Evolutionary conservation across 2,113 vertebrate species (phyloP), one percentile per base, ranked within the genome.

Genomic region (Ibidorhyncha struthersii): DNA sequence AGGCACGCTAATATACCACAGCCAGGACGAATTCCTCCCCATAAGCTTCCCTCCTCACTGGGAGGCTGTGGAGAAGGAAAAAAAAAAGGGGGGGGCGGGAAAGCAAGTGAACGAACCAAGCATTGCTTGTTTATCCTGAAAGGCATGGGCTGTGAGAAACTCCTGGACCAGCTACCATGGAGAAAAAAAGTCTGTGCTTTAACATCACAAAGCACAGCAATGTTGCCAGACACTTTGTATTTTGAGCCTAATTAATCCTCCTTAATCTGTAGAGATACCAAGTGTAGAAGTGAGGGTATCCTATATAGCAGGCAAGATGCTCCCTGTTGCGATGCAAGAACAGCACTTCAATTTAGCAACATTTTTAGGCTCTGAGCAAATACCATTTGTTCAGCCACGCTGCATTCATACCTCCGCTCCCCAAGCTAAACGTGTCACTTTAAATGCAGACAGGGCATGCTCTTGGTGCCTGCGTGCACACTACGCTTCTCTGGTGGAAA

Each of bases 201-300:
- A 86, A 85, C 63, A 81, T 50, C 80, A 94, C 77, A 93, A 87
- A 95, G 49, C 65, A 61, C 62, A 74, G 66, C 43, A 86, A 80
- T n/a, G 32, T 53, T 80, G 88, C 72, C 81, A 89, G 74, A 62
- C 76, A 76, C 49, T 71, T 4, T 80, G 74, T 63, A 90, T 95
- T 96, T 95, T 89, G 84, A 96, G 91, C 40, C 52, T 91, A 97
- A 95, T 96, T 97, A 96, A 92, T 90, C 36, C 84, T 58, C 53
- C 71, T 80, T 86, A 95, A 86, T 91, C 77, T 94, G 65, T 80
- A 61, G 4, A 84, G 94, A 86, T 67, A 94, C n/a, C 65, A 78
- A 85, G 65, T 3, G 40, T 16, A 80, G 76, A 95, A 81, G 65
- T 52, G 58, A 84, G 52, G 9, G 81, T 76, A 87, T 52, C 72